A percentile compares a stretch with the other conserved stretches of the same genome.
Conservation (phyloP, 2,888 invertebrate species). For the Hypomecis punctinalis region DNA sequence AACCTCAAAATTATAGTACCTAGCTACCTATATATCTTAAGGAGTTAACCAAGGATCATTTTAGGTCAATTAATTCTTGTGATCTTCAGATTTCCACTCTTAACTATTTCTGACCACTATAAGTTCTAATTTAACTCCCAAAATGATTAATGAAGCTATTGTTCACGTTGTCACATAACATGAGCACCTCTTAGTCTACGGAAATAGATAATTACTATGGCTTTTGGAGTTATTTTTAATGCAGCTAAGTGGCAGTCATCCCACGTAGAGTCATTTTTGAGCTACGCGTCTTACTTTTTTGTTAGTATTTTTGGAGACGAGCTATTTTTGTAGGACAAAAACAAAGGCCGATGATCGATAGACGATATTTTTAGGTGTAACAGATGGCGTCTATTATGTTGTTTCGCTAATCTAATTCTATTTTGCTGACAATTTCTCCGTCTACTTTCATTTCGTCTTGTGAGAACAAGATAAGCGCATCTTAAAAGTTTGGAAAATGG, state of each 20-base stretch:
- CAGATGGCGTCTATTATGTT: background rate
- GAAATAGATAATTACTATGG: slow-evolving; percentile 49
- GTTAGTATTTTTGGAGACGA: slow-evolving; percentile 30
- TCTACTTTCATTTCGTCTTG: too few relatives aligned
- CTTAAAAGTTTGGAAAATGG: too few relatives aligned
- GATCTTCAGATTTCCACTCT: too few relatives aligned
- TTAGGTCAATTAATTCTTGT: too few relatives aligned
- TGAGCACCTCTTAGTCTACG: slow-evolving; percentile 36
- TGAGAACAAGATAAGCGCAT: too few relatives aligned
- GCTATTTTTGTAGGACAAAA: slow-evolving; percentile 17
- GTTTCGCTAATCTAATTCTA: too few relatives aligned
- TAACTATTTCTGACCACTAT: too few relatives aligned
- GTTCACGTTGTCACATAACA: slow-evolving; percentile 36
- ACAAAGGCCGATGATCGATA: slow-evolving; percentile 17
- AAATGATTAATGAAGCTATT: slow-evolving; percentile 37
- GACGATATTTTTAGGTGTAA: slow-evolving; percentile 11
- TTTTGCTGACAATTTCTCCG: too few relatives aligned
- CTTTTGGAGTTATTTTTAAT: slow-evolving; percentile 34
- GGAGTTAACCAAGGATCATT: too few relatives aligned
- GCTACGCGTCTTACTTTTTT: slow-evolving; percentile 35
- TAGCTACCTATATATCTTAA: too few relatives aligned
- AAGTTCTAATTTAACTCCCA: slow-evolving; percentile 7
- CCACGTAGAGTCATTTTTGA: slow-evolving; percentile 47
- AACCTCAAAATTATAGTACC: too few relatives aligned
- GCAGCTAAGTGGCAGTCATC: slow-evolving; percentile 35